Conservation (phyloP, 2,888 invertebrate genomes). For the Orthosia gracilis region DNA sequence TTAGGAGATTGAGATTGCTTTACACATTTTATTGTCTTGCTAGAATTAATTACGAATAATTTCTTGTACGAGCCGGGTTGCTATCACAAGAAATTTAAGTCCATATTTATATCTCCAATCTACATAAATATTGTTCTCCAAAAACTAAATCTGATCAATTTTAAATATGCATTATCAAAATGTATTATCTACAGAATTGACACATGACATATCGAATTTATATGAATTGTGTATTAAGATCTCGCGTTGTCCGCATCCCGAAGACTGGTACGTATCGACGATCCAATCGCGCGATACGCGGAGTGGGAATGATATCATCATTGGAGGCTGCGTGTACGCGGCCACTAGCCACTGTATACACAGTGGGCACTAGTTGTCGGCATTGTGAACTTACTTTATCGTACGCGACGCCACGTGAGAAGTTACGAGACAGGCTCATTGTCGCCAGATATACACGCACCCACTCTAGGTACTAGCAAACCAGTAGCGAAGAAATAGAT, state of each 20-base stretch:
- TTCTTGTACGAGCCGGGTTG: neutral
- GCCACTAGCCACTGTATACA: slow-evolving; percentile 65
- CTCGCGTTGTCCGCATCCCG: slow-evolving; percentile 73
- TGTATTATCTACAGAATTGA: slow-evolving; percentile 79
- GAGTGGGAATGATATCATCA: slow-evolving; percentile 79
- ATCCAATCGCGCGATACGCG: slow-evolving; percentile 83
- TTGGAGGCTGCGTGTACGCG: slow-evolving; percentile 67
- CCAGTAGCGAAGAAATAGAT: slow-evolving; percentile 20
- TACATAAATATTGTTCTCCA: neutral
- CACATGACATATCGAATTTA: slow-evolving; percentile 82
- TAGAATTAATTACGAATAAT: slow-evolving; percentile 35
- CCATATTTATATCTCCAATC: neutral
- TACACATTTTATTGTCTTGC: slow-evolving; percentile 23
- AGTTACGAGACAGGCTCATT: slow-evolving; percentile 63
- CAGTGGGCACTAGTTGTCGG: slow-evolving; percentile 63
- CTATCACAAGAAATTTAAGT: neutral
- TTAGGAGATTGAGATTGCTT: slow-evolving; percentile 56
- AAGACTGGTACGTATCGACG: slow-evolving; percentile 76
- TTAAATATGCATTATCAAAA: slow-evolving; percentile 67
- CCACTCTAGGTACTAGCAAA: slow-evolving; percentile 21
- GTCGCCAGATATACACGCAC: slow-evolving; percentile 59
- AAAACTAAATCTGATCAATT: slow-evolving; percentile 48
- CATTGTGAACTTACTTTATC: slow-evolving; percentile 69
- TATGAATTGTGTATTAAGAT: slow-evolving; percentile 79
- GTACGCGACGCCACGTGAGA: slow-evolving; percentile 59